phyloP scores from a whole-genome alignment of 2,113 vertebrate species.

The Chaetodon auriga region DNA sequence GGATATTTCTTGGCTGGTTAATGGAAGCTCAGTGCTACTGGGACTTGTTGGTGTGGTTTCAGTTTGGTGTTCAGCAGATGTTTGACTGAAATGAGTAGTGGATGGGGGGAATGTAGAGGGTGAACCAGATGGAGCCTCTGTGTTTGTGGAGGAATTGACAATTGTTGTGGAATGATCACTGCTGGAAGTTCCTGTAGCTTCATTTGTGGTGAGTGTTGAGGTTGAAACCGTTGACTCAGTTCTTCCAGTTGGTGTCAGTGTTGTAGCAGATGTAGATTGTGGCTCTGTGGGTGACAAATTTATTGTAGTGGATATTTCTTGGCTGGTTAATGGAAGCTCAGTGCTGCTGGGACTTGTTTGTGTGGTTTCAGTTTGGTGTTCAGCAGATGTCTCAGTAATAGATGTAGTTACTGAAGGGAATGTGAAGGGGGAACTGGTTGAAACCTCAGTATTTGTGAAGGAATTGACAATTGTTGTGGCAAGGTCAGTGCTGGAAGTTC shows the following conservation, averaged over 20 bases:
- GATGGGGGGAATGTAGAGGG: not conserved
- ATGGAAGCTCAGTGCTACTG: rapidly evolving
- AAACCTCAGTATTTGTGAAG: not conserved
- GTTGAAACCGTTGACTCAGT: not conserved
- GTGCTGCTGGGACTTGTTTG: not conserved
- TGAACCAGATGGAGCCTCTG: not conserved
- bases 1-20: not conserved
- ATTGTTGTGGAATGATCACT: not conserved
- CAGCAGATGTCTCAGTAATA: not conserved
- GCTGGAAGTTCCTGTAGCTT: not conserved
- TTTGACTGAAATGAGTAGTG: not conserved
- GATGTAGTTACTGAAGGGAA: not conserved
- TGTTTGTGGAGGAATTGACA: not conserved
- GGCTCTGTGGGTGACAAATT: not conserved
- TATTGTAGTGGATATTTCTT: not conserved
- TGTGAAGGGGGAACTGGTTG: not conserved
- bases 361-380: not conserved
- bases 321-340: rapidly evolving
- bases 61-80: not conserved
- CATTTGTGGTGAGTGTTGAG: not conserved
- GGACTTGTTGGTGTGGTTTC: not conserved
- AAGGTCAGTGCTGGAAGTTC: no score
- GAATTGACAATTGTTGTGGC: no score
- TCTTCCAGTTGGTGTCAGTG: not conserved
- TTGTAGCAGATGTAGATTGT: not conserved